phyloP scores from a whole-genome alignment of 2,888 invertebrate species.

The Philopedon plagiatum region DNA sequence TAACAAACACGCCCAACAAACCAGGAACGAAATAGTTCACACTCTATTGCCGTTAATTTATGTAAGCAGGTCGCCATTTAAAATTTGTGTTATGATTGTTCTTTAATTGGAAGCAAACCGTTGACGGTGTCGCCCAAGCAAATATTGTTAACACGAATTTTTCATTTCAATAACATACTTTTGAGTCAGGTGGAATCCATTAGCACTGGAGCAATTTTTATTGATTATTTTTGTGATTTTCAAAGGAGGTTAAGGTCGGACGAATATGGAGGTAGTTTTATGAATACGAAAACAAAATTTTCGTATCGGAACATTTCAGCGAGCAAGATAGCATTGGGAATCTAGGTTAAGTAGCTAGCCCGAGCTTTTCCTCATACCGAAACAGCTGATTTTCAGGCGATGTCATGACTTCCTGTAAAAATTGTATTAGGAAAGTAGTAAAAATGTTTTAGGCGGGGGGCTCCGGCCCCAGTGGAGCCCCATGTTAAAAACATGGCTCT shows the following conservation, averaged over 20 bases:
- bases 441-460: too few relatives aligned
- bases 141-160: conserved; percentile 18
- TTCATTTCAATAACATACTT: conserved; percentile 19
- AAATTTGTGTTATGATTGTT: conserved; percentile 23
- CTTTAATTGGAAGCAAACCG: conserved; percentile 11
- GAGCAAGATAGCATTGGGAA: too few relatives aligned
- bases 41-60: conserved; percentile 12
- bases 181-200: conserved; percentile 16
- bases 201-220: not conserved
- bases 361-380: too few relatives aligned
- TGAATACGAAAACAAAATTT: too few relatives aligned
- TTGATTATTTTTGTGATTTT: not conserved
- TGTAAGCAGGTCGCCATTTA: conserved; percentile 32
- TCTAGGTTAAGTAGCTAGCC: too few relatives aligned
- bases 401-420: too few relatives aligned
- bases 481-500: too few relatives aligned
- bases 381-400: too few relatives aligned
- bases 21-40: not conserved
- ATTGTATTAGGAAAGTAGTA: too few relatives aligned
- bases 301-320: too few relatives aligned
- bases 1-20: conserved; percentile 6
- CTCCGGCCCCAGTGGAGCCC: too few relatives aligned
- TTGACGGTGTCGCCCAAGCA: conserved; percentile 6
- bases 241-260: not conserved
- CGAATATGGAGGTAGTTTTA: too few relatives aligned